Evolutionary conservation across 2,113 vertebrate genomes (phyloP).

Genomic region (Poeciliopsis prolifica): DNA sequence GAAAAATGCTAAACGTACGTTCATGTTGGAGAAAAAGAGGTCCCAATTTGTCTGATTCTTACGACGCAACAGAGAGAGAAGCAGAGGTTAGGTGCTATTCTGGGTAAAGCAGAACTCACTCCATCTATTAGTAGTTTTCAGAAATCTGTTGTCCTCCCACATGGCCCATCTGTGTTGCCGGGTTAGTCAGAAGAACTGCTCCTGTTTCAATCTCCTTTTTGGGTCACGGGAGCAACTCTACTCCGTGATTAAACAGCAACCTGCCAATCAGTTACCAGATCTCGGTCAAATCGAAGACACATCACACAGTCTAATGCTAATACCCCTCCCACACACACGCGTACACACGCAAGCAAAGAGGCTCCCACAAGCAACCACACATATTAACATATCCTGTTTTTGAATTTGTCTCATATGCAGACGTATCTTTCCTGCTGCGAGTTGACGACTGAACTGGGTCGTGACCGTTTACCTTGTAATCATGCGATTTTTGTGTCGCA

Average conservation of each 20-base stretch:
- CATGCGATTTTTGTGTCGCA: slow-evolving; percentile 24
- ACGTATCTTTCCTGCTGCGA: slow-evolving; percentile 19
- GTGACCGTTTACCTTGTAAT: slow-evolving; percentile 56
- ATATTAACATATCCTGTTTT: slow-evolving; percentile 17
- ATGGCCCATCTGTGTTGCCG: slow-evolving; percentile 66
- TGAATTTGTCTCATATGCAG: slow-evolving; percentile 24
- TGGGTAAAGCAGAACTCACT: slow-evolving; percentile 30
- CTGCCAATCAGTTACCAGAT: slow-evolving; percentile 41
- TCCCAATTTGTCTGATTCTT: slow-evolving; percentile 23
- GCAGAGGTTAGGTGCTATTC: slow-evolving; percentile 27
- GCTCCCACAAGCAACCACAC: not conserved
- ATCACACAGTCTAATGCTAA: slow-evolving; percentile 25
- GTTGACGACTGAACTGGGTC: slow-evolving; percentile 52
- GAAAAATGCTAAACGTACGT: slow-evolving; percentile 66
- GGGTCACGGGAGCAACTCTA: slow-evolving; percentile 51
- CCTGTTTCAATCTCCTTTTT: slow-evolving; percentile 41
- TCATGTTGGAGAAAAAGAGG: slow-evolving; percentile 48
- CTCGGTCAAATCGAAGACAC: slow-evolving; percentile 38
- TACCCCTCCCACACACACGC: not conserved
- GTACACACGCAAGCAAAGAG: too few relatives aligned
- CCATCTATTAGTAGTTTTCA: slow-evolving; percentile 26
- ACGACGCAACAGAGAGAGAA: slow-evolving; percentile 5
- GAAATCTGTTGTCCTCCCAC: slow-evolving; percentile 66
- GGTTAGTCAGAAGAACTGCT: slow-evolving; percentile 58
- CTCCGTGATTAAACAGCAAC: not conserved